Evolutionary conservation across 1,140 invertebrate species (phyloP).

Genomic region (Drosophila rhopaloa): DNA sequence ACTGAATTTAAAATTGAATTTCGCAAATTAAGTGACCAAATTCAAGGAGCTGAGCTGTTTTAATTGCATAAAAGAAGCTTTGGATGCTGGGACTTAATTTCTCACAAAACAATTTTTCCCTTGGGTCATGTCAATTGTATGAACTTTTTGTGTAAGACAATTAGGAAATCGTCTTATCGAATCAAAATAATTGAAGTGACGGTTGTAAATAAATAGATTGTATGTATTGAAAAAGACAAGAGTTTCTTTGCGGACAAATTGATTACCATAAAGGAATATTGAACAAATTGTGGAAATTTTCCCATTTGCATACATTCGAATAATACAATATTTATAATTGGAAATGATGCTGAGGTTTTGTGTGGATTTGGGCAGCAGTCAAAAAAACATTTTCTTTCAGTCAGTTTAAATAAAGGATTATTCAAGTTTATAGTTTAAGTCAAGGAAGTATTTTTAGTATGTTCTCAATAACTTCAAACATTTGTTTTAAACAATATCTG

Average conservation of each 20-base stretch:
- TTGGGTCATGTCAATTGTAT: background rate
- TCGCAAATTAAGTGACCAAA: background rate
- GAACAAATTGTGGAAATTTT: background rate
- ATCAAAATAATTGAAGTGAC: background rate
- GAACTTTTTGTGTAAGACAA: background rate
- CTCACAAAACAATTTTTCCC: background rate
- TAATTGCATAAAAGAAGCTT: background rate
- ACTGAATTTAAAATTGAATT: background rate
- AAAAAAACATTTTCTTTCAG: background rate
- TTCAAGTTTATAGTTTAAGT: too few relatives aligned
- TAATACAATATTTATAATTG: too few relatives aligned
- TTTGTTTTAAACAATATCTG: background rate
- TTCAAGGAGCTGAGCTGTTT: background rate
- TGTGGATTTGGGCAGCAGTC: too few relatives aligned
- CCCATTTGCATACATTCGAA: too few relatives aligned
- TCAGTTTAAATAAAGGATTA: too few relatives aligned
- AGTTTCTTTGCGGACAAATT: too few relatives aligned
- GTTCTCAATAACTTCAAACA: too few relatives aligned
- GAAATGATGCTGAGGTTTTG: too few relatives aligned
- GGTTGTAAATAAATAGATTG: background rate
- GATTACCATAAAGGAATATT: background rate
- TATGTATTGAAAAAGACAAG: background rate
- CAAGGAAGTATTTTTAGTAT: too few relatives aligned
- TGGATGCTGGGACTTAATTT: background rate
- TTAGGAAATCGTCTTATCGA: background rate